Evolutionary conservation across 1,140 invertebrate species (phyloP), one percentile per base, ranked within the genome.

Genomic region (Littorina saxatilis): DNA sequence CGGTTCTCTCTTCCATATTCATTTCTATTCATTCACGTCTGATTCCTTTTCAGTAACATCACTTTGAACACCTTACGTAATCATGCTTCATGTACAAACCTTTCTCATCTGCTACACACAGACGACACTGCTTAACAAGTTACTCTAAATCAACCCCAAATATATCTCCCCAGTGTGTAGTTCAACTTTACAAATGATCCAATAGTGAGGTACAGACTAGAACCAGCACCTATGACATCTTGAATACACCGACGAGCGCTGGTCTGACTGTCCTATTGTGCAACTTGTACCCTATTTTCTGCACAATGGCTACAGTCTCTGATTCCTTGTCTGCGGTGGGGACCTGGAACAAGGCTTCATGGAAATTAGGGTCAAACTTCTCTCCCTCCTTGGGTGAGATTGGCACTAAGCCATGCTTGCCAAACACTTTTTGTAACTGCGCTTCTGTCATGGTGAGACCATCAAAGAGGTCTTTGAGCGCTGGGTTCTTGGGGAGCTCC

Each of bases 291-390:
- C 99, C 98, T 66, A 98, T 94, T 94, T 99, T 99, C 61, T 96
- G 97, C 2, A 99, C 97, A 20, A 96, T 95, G 27, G 98, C 96
- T 52, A 99, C 95, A 3, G 96, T 97, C 61, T 97, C 98, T 3
- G 96, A 93, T 76, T 96, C 94, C 86, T 96, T 97, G 0, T 95
- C 95, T 81, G 96, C 95, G 80, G 96, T 83, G 15, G 93, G 92
- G 13, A 98, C 96, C 93, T 98, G 95, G 93, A 99, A 99, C 68
- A 99, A 92, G 0, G 98, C 98, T 93, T 99, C 98, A 88, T 99
- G 98, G 79, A 96, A 92, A 92, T 99, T 98, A 5, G 98, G 98
- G 93, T 99, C 95, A 93, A 99, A 99, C 92, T 98, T 98, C 87
- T 98, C 96, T 86, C 98, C 95, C 47, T 86, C 85, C 17, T 97